Conservation (phyloP, 2,113 vertebrate genomes). For the Pseudopipra pipra region DNA sequence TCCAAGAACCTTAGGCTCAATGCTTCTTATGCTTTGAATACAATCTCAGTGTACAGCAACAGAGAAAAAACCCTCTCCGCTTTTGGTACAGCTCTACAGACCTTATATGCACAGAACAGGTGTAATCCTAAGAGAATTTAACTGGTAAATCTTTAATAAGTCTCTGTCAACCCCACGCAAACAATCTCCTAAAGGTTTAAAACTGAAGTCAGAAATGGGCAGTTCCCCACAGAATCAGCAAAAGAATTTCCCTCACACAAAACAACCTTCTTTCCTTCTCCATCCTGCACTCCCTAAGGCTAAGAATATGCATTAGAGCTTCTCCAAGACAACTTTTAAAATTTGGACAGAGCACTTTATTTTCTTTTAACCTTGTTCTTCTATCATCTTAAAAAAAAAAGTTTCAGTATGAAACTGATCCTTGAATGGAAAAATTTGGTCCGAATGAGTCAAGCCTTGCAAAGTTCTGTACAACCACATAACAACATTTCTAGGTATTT, state of each 20-base stretch:
- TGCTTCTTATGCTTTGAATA: neutral
- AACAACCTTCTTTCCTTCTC: neutral
- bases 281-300: neutral
- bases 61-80: neutral
- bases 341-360: neutral
- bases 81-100: neutral
- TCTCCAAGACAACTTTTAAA: neutral
- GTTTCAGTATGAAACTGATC: neutral
- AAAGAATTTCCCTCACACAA: neutral
- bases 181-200: neutral
- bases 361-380: neutral
- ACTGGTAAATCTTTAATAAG: neutral
- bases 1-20: neutral
- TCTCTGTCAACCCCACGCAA: neutral
- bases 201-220: neutral
- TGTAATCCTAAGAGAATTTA: neutral
- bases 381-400: neutral
- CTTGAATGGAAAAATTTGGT: neutral
- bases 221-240: neutral
- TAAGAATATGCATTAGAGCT: neutral
- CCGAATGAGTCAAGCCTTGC: neutral
- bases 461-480: neutral
- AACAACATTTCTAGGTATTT: neutral
- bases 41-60: neutral
- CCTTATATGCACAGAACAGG: accelerated